Percentiles rank a stretch among this genome's conserved stretches.
Evolutionary conservation across 2,888 invertebrate species (phyloP).

Genomic region (Cerastoderma edule): DNA sequence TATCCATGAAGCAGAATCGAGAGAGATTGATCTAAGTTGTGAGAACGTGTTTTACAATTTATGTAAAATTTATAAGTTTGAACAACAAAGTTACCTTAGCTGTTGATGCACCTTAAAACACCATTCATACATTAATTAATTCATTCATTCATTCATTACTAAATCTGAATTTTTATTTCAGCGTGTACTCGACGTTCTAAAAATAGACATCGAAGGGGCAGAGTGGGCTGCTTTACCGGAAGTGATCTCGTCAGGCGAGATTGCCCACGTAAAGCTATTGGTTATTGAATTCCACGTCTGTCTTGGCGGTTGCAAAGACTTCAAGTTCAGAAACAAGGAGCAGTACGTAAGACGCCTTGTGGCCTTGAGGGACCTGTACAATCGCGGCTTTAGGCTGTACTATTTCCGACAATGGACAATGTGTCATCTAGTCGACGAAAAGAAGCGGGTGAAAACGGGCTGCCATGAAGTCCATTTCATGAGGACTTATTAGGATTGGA

Average conservation of each 20-base stretch:
- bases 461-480: conserved; percentile 18
- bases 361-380: not conserved
- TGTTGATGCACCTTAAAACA: not conserved
- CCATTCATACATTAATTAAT: not conserved
- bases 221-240: conserved; percentile 13
- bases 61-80: not conserved
- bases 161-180: not conserved
- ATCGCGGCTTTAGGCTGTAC: conserved; percentile 7
- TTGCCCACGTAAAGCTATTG: not conserved
- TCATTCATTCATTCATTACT: not conserved
- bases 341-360: not conserved
- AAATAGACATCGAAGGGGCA: conserved; percentile 12
- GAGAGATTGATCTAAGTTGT: too few species aligned
- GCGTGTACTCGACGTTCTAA: conserved; percentile 4
- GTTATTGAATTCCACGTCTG: conserved; percentile 10
- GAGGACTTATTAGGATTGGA: conserved; percentile 12
- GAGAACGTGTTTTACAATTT: too few species aligned
- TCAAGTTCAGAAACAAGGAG: not conserved
- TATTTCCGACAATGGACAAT: conserved; percentile 11
- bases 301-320: not conserved
- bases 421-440: conserved; percentile 11
- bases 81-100: not conserved
- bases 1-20: too few species aligned
- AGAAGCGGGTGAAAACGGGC: not conserved
- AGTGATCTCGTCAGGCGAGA: not conserved